A percentile compares a stretch with the other conserved stretches of the same genome.
Conservation (phyloP, 2,113 vertebrate species). For the Notechis scutatus region DNA sequence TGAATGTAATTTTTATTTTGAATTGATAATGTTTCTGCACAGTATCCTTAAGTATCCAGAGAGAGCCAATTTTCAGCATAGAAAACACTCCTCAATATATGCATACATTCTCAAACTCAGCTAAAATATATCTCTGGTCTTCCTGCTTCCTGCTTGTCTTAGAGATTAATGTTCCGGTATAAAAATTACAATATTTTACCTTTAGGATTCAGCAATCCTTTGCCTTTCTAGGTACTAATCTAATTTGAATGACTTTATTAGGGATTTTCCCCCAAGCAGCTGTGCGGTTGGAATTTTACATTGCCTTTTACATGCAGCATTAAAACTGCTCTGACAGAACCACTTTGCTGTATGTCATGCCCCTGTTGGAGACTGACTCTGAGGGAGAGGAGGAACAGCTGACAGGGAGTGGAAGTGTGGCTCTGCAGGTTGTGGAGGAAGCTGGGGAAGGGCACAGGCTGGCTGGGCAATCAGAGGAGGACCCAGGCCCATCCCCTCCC, state of each 20-base stretch:
- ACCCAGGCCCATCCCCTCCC: no score
- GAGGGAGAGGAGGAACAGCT: no score
- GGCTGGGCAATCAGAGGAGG: no score
- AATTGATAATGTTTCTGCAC: slow-evolving; percentile 14
- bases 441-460: no score
- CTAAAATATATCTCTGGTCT: neutral
- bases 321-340: neutral
- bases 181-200: neutral
- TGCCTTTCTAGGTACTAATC: neutral
- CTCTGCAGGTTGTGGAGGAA: no score
- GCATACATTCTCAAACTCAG: neutral
- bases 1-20: slow-evolving; percentile 48
- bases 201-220: neutral
- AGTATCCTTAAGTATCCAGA: slow-evolving; percentile 32
- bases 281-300: neutral
- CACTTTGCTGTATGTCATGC: no score
- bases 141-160: neutral
- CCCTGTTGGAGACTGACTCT: no score
- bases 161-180: neutral
- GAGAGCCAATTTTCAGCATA: neutral
- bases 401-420: no score
- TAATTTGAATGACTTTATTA: neutral
- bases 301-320: neutral
- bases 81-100: neutral
- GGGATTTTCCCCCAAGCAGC: neutral